A percentile compares a stretch with the other conserved stretches of the same genome.
Conservation (phyloP, 2,113 vertebrate species). For the Actenoides lindsayi region DNA sequence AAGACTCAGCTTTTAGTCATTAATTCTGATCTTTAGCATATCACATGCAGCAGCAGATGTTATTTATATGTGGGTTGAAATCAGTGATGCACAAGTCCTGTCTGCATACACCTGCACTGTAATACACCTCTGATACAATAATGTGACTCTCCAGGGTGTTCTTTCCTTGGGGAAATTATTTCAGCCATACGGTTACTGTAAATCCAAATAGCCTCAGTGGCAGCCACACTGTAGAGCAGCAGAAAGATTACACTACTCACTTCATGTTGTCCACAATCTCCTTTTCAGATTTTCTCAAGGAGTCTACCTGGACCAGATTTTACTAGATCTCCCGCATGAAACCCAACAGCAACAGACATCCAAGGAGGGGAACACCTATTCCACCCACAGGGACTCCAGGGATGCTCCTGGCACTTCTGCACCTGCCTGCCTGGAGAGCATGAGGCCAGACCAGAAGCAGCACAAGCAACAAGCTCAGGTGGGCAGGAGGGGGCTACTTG, state of each 20-base stretch:
- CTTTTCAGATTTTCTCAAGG: neutral
- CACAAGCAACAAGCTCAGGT: neutral
- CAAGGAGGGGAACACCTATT: neutral
- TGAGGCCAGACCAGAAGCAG: neutral
- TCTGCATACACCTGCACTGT: neutral
- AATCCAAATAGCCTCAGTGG: neutral
- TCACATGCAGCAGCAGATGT: conserved; percentile 7
- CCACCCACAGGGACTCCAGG: neutral
- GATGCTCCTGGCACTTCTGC: neutral
- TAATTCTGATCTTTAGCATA: neutral
- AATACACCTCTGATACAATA: neutral
- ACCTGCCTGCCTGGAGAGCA: neutral
- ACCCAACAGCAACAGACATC: neutral
- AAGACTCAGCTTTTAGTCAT: neutral
- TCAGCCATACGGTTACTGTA: neutral
- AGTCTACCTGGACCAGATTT: neutral
- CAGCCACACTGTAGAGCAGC: neutral
- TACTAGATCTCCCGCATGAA: neutral
- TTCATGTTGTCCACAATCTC: neutral
- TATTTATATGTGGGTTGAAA: neutral
- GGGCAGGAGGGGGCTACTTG: neutral
- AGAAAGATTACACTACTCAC: neutral
- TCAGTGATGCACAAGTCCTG: neutral
- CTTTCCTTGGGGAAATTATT: neutral
- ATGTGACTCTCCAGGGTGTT: neutral